These are phyloP conservation scores for Ateles fusciceps DNA, from an alignment of 2,797 vertebrate species.

Conservation along the genomic window DNA sequence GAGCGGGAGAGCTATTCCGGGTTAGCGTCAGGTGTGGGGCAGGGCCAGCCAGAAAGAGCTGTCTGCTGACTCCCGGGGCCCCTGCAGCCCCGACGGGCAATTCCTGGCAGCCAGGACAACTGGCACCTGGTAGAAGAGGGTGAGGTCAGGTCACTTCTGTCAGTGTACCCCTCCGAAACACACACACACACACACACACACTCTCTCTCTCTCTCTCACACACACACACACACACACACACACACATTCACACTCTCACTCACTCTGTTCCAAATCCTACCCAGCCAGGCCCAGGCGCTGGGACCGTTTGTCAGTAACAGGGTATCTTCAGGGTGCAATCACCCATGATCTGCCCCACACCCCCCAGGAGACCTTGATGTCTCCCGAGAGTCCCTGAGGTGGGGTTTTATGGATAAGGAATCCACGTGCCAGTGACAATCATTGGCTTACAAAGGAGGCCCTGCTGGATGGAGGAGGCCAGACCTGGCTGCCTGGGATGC, in stretches of 20 bases:
- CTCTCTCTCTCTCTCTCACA: background rate
- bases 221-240: too few species aligned
- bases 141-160: slow-evolving; percentile 6
- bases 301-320: background rate
- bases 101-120: background rate
- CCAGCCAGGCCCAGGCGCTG: background rate
- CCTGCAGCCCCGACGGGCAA: background rate
- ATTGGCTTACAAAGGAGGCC: fast-evolving
- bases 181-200: background rate
- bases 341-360: background rate
- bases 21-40: slow-evolving; percentile 47
- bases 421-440: background rate
- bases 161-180: background rate
- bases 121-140: background rate
- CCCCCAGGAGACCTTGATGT: background rate
- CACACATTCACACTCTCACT: background rate
- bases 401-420: background rate
- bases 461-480: fast-evolving
- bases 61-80: background rate
- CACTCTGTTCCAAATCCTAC: background rate
- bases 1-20: slow-evolving; percentile 67
- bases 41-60: slow-evolving; percentile 64
- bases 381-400: background rate
- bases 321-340: background rate
- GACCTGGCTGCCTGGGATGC: background rate